Evolutionary conservation across 2,113 vertebrate species (phyloP).

Genomic region (Nibea albiflora): DNA sequence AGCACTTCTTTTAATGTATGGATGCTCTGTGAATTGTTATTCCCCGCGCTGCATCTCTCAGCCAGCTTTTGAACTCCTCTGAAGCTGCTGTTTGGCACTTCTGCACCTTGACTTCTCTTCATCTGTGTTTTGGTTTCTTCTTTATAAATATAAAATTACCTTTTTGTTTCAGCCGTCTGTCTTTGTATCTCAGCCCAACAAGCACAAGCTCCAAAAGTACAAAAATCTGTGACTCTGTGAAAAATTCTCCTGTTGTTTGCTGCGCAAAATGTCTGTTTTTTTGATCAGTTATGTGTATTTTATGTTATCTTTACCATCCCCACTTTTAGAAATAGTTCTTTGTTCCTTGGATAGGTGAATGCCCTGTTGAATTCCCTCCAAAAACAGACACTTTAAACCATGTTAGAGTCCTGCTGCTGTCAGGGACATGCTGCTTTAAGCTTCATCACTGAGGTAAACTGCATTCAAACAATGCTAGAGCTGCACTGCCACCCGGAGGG

Average conservation of each 20-base stretch:
- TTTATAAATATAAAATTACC: conserved; percentile 11
- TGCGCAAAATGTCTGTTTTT: neutral
- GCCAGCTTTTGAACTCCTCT: conserved; percentile 51
- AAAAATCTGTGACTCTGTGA: conserved; percentile 23
- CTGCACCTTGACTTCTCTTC: conserved; percentile 42
- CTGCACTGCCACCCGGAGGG: conserved; percentile 52
- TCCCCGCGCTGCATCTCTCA: conserved; percentile 58
- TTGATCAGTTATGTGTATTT: neutral
- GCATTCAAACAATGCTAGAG: conserved; percentile 25
- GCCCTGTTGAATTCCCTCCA: neutral
- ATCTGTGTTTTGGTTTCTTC: conserved; percentile 20
- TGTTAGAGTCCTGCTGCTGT: conserved; percentile 15
- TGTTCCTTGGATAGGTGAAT: neutral
- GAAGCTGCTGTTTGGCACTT: conserved; percentile 52
- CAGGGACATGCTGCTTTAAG: conserved; percentile 42
- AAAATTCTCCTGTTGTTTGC: conserved; percentile 17
- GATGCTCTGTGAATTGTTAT: conserved; percentile 67
- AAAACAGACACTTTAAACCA: conserved; percentile 16
- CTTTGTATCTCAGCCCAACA: conserved; percentile 31
- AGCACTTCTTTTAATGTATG: conserved; percentile 65
- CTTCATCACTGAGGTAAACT: conserved; percentile 17
- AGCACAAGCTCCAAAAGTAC: conserved; percentile 45
- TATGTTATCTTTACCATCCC: neutral
- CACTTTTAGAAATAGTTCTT: neutral
- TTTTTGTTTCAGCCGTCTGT: conserved; percentile 18